Conservation (phyloP, 1,140 invertebrate genomes). For the Hesperophylax magnus region DNA sequence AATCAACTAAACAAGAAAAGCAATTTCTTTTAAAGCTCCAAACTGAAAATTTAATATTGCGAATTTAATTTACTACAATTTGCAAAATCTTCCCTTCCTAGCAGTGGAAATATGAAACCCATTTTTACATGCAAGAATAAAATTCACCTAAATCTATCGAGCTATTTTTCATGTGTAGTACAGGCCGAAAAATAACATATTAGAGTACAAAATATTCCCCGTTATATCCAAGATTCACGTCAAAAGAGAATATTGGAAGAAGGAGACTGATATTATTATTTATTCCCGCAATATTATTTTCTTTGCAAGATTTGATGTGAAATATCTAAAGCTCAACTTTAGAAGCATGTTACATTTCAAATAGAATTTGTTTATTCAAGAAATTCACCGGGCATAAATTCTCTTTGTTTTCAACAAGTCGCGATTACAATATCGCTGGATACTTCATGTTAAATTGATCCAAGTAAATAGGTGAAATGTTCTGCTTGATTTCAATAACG, state of each 20-base stretch:
- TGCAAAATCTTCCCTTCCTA: too few relatives aligned
- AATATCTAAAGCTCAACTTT: too few relatives aligned
- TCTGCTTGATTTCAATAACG: too few relatives aligned
- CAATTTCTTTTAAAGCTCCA: constrained; percentile 14
- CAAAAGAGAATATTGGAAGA: not conserved
- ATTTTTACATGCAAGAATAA: too few relatives aligned
- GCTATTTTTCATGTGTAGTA: too few relatives aligned
- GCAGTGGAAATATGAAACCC: too few relatives aligned
- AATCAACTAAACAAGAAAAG: constrained; percentile 9
- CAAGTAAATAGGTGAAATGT: too few relatives aligned
- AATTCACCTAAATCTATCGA: too few relatives aligned
- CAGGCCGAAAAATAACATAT: too few relatives aligned
- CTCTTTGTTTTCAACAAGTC: constrained; percentile 14
- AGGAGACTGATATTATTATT: not conserved
- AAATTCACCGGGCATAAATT: not conserved
- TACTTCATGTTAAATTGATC: not conserved
- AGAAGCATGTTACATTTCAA: not conserved
- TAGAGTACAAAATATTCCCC: too few relatives aligned
- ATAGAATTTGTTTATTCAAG: not conserved
- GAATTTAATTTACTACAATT: too few relatives aligned
- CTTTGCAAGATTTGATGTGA: too few relatives aligned
- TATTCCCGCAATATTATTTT: not conserved
- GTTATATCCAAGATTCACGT: not conserved
- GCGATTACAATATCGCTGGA: not conserved
- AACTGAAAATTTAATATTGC: not conserved